A percentile compares a stretch with the other conserved stretches of the same genome.
Evolutionary conservation across 2,888 invertebrate species (phyloP).

Genomic region (Phengaris arion): DNA sequence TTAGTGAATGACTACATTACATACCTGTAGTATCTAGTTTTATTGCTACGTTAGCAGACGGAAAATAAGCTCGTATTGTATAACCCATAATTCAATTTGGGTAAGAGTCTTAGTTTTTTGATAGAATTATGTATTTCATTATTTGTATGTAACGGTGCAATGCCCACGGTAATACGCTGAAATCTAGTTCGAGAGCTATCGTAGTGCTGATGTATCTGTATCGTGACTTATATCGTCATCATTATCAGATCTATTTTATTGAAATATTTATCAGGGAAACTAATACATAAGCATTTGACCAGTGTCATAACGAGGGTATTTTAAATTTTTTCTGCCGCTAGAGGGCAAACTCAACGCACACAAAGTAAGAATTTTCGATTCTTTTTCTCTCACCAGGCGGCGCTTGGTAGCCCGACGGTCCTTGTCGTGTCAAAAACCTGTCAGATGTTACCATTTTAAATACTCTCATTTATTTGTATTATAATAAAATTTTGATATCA

Average conservation of each 20-base stretch:
- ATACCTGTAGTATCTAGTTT: not conserved
- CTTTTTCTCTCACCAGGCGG: too few species aligned
- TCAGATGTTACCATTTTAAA: too few species aligned
- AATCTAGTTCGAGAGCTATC: slow-evolving; percentile 10
- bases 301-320: too few species aligned
- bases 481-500: too few species aligned
- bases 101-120: slow-evolving; percentile 14
- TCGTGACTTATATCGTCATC: slow-evolving; percentile 22
- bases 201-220: slow-evolving; percentile 1
- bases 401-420: too few species aligned
- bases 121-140: slow-evolving; percentile 8
- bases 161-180: slow-evolving; percentile 19
- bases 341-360: too few species aligned
- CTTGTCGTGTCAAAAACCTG: too few species aligned
- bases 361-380: too few species aligned
- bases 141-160: slow-evolving; percentile 3
- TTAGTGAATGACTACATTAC: not conserved
- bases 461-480: too few species aligned
- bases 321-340: too few species aligned
- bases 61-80: slow-evolving; percentile 1
- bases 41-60: slow-evolving; percentile 5
- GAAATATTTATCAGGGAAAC: slow-evolving; percentile 2
- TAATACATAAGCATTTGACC: too few species aligned
- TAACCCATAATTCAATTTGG: slow-evolving; percentile 6
- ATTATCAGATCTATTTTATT: slow-evolving; percentile 16